Evolutionary conservation across 2,888 invertebrate species (phyloP).

Genomic region (Lasioglossum zephyrum): DNA sequence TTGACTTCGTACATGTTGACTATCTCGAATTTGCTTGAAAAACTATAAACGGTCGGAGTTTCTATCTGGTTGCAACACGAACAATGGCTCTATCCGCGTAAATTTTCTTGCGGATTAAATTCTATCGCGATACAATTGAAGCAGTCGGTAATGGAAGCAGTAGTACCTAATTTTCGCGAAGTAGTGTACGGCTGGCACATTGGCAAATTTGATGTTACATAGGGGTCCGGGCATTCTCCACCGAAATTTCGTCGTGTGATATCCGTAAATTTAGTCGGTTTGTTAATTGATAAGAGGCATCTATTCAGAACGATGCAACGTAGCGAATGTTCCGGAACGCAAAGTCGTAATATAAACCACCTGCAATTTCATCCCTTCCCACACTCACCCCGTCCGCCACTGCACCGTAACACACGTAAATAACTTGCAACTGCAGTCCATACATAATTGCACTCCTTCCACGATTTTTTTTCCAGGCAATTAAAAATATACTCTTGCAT

Average conservation of each 20-base stretch:
- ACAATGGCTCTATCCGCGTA: not conserved
- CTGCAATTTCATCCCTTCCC: not conserved
- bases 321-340: slow-evolving; percentile 13
- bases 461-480: not conserved
- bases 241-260: slow-evolving; percentile 4
- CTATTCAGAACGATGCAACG: slow-evolving; percentile 13
- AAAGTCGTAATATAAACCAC: slow-evolving; percentile 16
- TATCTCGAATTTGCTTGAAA: not conserved
- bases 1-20: too few relatives aligned
- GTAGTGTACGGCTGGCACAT: not conserved
- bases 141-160: slow-evolving; percentile 9
- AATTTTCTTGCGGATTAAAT: not conserved
- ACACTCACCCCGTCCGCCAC: not conserved
- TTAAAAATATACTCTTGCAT: slow-evolving; percentile 2
- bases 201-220: not conserved
- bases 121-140: not conserved
- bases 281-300: slow-evolving; percentile 17
- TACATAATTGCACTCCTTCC: slow-evolving; percentile 8
- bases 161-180: not conserved
- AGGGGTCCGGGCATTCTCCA: not conserved
- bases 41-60: not conserved
- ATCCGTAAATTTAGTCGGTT: slow-evolving; percentile 16
- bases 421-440: slow-evolving; percentile 3
- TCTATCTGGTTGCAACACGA: not conserved
- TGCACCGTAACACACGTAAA: not conserved